A percentile compares a stretch with the other conserved stretches of the same genome.
phyloP scores from a whole-genome alignment of 2,113 vertebrate species.

The Gallinago undulata region DNA sequence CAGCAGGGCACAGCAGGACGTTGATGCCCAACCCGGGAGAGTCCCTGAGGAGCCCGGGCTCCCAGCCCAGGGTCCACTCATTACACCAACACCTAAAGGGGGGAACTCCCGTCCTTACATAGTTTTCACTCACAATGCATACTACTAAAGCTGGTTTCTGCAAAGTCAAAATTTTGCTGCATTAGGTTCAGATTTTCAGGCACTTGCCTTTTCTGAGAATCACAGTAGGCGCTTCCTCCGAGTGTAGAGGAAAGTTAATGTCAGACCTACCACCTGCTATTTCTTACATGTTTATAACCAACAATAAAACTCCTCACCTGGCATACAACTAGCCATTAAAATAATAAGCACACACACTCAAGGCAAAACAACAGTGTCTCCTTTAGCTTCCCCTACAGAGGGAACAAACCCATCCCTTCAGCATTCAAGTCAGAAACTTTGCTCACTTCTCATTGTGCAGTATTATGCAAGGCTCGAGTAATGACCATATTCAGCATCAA shows the following conservation, averaged over 20 bases:
- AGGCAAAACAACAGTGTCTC: neutral
- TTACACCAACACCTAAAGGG: accelerated
- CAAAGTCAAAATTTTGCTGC: neutral
- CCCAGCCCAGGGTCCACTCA: accelerated
- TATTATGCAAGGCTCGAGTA: neutral
- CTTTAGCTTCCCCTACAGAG: neutral
- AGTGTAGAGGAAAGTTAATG: neutral
- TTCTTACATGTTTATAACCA: neutral
- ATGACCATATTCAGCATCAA: accelerated
- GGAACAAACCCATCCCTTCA: neutral
- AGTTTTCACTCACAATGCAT: neutral
- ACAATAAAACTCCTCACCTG: neutral
- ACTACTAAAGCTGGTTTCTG: neutral
- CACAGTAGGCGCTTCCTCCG: neutral
- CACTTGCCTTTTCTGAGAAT: neutral
- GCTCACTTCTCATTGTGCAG: neutral
- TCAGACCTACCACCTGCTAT: neutral
- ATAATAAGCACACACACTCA: neutral
- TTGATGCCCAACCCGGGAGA: too few species aligned
- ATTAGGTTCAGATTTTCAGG: neutral
- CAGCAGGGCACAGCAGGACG: neutral
- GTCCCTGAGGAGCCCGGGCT: neutral
- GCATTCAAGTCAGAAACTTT: neutral
- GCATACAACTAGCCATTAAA: neutral
- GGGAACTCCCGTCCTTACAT: neutral